Percentiles rank a stretch among this genome's conserved stretches.
Conservation (phyloP, 1,140 invertebrate genomes). For the Babylonia areolata region DNA sequence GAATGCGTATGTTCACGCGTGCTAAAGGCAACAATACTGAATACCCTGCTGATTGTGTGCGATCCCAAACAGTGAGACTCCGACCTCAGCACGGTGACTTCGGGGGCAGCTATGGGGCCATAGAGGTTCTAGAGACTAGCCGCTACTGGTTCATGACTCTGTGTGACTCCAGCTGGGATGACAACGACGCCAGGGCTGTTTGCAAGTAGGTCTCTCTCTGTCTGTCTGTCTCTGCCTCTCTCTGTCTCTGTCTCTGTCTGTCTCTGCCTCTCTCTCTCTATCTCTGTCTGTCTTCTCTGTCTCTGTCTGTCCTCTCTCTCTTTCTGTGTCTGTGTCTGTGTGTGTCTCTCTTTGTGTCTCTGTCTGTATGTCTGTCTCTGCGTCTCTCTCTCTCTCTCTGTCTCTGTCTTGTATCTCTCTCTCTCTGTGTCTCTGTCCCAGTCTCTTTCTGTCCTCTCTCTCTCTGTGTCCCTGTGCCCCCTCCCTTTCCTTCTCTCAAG, state of each 20-base stretch:
- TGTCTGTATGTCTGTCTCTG: too few species aligned
- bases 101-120: background rate
- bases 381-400: background rate
- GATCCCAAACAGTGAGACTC: background rate
- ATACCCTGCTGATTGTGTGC: background rate
- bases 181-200: slow-evolving; percentile 55
- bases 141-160: slow-evolving; percentile 53
- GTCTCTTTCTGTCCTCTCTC: too few species aligned
- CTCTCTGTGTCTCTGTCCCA: too few species aligned
- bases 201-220: slow-evolving; percentile 35
- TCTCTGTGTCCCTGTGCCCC: too few species aligned
- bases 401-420: too few species aligned
- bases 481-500: too few species aligned
- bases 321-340: too few species aligned
- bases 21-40: background rate
- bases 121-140: background rate
- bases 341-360: too few species aligned
- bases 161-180: slow-evolving; percentile 61
- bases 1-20: background rate
- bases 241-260: background rate
- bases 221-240: background rate
- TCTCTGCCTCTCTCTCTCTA: too few species aligned
- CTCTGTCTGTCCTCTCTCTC: too few species aligned
- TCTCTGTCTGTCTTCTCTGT: too few species aligned
- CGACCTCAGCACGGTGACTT: background rate